These are phyloP conservation scores for Heliconius ismenius DNA, from an alignment of 2,888 invertebrate species.

Conservation along the genomic window DNA sequence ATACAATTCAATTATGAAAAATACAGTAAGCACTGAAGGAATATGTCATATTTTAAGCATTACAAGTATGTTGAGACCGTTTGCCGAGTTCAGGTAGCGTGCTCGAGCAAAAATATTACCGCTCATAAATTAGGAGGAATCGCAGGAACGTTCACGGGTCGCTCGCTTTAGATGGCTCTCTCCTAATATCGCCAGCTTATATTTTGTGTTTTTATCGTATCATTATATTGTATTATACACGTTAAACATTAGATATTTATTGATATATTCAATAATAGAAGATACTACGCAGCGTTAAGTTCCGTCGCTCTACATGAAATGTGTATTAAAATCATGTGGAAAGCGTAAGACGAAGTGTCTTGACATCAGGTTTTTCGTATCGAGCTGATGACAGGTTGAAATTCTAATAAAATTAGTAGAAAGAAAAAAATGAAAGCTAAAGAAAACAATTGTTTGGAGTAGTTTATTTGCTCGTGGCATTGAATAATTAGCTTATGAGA, in stretches of 20 bases:
- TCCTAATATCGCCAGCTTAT: slow-evolving; percentile 28
- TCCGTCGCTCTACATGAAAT: too few relatives aligned
- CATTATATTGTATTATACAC: background rate
- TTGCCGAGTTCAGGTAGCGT: slow-evolving; percentile 40
- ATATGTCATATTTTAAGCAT: slow-evolving; percentile 33
- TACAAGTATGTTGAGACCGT: slow-evolving; percentile 39
- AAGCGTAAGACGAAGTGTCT: too few relatives aligned
- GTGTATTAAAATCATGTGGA: too few relatives aligned
- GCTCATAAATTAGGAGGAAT: slow-evolving; percentile 37
- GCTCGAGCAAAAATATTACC: slow-evolving; percentile 38
- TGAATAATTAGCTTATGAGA: background rate
- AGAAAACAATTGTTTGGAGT: background rate
- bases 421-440: background rate
- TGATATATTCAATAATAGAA: too few relatives aligned
- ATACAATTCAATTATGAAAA: background rate
- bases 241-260: too few relatives aligned
- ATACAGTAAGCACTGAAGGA: slow-evolving; percentile 16
- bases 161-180: slow-evolving; percentile 31
- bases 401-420: too few relatives aligned
- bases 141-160: slow-evolving; percentile 31
- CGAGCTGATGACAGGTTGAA: too few relatives aligned
- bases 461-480: background rate
- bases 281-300: too few relatives aligned
- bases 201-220: slow-evolving; percentile 13
- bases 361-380: too few relatives aligned